These are phyloP conservation scores for Staurois parvus DNA, from an alignment of 2,797 vertebrate species.

Conservation along the genomic window DNA sequence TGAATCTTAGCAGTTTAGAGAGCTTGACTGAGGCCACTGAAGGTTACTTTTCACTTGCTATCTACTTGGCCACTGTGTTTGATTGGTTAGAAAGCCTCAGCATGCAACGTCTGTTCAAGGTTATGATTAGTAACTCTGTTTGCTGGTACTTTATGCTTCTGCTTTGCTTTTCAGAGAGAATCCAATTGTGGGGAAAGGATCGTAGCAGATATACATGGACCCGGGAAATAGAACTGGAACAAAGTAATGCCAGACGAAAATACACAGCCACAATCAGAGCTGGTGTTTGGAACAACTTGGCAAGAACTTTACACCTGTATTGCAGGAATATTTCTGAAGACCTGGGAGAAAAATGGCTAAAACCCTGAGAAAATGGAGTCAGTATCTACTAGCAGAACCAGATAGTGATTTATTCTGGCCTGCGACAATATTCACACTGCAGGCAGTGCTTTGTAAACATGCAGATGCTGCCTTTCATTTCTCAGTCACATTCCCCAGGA, in stretches of 20 bases:
- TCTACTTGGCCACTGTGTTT: too few relatives aligned
- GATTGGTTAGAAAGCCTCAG: too few relatives aligned
- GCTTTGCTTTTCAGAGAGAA: slow-evolving; percentile 83
- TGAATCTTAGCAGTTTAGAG: too few relatives aligned
- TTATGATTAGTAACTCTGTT: too few relatives aligned
- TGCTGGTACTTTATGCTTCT: too few relatives aligned
- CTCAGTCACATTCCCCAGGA: slow-evolving; percentile 14
- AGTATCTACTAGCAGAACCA: slow-evolving; percentile 11
- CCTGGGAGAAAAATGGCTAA: slow-evolving; percentile 12
- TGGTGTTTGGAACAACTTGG: slow-evolving; percentile 28
- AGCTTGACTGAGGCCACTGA: too few relatives aligned
- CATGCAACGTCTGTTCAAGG: too few relatives aligned
- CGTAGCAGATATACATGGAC: slow-evolving; percentile 72
- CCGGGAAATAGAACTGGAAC: slow-evolving; percentile 30
- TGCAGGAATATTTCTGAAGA: slow-evolving; percentile 23
- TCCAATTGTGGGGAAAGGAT: slow-evolving; percentile 92
- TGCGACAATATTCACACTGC: slow-evolving; percentile 13
- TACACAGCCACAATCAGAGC: slow-evolving; percentile 7
- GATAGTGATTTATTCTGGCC: neutral
- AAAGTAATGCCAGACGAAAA: slow-evolving; percentile 15
- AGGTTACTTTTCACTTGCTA: too few relatives aligned
- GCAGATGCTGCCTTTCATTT: slow-evolving; percentile 7
- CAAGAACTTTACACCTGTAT: slow-evolving; percentile 23
- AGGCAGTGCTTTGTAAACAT: slow-evolving; percentile 20
- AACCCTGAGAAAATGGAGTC: slow-evolving; percentile 4